Percentiles rank a stretch among this genome's conserved stretches.
Evolutionary conservation across 2,797 vertebrate genomes (phyloP).

Genomic region (Gymnodraco acuticeps): DNA sequence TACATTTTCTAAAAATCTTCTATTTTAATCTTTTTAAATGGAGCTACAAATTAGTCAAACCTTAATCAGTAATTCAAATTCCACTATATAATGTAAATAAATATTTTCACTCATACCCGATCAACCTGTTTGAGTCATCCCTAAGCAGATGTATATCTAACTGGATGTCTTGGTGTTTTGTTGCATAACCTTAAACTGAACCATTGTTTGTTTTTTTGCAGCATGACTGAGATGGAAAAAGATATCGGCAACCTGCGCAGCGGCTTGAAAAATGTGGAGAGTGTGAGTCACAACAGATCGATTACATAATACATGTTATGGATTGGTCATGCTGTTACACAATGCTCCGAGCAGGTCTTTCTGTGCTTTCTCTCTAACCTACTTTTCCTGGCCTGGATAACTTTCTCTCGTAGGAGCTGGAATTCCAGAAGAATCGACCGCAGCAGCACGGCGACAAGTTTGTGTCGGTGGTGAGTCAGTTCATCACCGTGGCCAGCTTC

Average conservation of each 20-base stretch:
- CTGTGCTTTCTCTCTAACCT: neutral
- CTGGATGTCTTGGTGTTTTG: no score
- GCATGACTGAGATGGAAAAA: conserved; percentile 98
- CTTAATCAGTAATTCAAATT: no score
- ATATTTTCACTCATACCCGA: no score
- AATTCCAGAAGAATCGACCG: conserved; percentile 92
- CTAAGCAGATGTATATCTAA: no score
- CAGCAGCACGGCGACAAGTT: conserved; percentile 94
- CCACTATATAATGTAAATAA: no score
- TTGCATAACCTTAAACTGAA: neutral
- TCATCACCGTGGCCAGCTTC: conserved; percentile 97
- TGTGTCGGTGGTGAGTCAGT: conserved; percentile 98
- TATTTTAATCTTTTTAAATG: no score
- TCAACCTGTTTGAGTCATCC: no score
- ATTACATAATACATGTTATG: neutral
- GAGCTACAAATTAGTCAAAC: no score
- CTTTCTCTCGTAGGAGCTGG: conserved; percentile 88
- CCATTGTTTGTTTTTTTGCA: conserved; percentile 63
- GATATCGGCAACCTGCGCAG: conserved; percentile 94
- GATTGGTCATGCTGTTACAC: neutral
- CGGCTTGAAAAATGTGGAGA: conserved; percentile 94
- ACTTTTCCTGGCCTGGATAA: neutral
- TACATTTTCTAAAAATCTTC: no score
- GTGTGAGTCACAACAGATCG: conserved; percentile 84
- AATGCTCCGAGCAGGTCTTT: neutral